Conservation (phyloP, 2,888 invertebrate genomes). For the Cantharis flavilabris region DNA sequence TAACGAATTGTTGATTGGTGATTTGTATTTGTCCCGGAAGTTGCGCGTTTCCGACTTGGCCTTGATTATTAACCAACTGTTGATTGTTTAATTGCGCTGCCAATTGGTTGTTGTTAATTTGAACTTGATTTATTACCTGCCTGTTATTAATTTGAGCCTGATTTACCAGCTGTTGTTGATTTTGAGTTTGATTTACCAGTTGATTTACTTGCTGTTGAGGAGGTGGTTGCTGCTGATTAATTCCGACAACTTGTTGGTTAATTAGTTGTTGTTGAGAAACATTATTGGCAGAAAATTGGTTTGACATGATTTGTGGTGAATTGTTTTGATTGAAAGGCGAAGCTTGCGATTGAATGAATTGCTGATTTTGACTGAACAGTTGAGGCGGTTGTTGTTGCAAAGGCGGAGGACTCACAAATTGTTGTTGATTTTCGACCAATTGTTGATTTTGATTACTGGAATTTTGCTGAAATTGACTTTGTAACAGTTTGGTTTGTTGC, state of each 20-base stretch:
- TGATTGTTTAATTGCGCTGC: background rate
- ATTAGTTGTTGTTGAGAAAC: conserved; percentile 47
- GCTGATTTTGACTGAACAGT: conserved; percentile 40
- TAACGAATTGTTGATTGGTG: conserved; percentile 6
- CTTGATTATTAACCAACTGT: background rate
- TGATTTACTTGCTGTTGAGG: conserved; percentile 41
- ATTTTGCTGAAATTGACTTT: conserved; percentile 40
- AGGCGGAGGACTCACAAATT: conserved; percentile 38
- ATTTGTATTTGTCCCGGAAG: background rate
- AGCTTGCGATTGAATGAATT: conserved; percentile 42
- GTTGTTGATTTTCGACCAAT: conserved; percentile 53
- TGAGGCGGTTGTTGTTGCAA: conserved; percentile 20
- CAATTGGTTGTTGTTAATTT: background rate
- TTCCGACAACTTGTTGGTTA: conserved; percentile 33
- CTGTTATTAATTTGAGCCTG: conserved; percentile 9
- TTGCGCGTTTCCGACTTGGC: background rate
- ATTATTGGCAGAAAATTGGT: conserved; percentile 32
- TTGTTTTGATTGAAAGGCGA: conserved; percentile 36
- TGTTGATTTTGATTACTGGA: conserved; percentile 42
- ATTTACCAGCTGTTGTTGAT: conserved; percentile 12
- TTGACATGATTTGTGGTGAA: conserved; percentile 21
- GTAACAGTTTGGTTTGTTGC: background rate
- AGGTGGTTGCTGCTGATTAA: conserved; percentile 37
- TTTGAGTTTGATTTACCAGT: conserved; percentile 38
- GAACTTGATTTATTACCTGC: conserved; percentile 4